Conservation (phyloP, 2,113 vertebrate genomes). For the Tragelaphus strepsiceros region DNA sequence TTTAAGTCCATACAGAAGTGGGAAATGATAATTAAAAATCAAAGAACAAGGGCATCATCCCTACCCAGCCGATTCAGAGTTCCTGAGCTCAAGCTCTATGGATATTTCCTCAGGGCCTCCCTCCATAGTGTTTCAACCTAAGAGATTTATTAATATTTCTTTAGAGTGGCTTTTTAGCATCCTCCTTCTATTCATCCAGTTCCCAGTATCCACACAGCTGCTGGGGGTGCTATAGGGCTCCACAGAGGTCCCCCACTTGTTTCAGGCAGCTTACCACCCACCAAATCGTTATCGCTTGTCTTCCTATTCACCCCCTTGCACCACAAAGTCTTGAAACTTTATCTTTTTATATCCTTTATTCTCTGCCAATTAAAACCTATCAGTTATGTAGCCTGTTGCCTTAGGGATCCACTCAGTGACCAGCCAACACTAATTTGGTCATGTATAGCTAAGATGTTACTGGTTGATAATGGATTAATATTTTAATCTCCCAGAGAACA, state of each 20-base stretch:
- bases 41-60: slow-evolving; percentile 4
- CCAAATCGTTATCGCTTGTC: background rate
- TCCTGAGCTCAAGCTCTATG: background rate
- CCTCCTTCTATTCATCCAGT: background rate
- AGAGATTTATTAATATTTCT: background rate
- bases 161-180: background rate
- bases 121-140: background rate
- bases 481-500: slow-evolving; percentile 42
- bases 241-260: background rate
- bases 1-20: background rate
- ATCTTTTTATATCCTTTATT: background rate
- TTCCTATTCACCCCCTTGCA: background rate
- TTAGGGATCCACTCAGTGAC: background rate
- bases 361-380: background rate
- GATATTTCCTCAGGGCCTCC: background rate
- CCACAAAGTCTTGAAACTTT: background rate
- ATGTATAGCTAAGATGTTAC: slow-evolving; percentile 3
- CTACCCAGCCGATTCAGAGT: background rate
- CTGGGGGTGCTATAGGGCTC: background rate
- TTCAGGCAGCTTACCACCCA: background rate
- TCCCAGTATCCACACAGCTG: background rate
- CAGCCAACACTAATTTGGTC: slow-evolving; percentile 7
- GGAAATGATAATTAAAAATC: slow-evolving; percentile 31
- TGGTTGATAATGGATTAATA: slow-evolving; percentile 17
- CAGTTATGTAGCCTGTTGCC: background rate